phyloP scores from a whole-genome alignment of 2,888 invertebrate species.

The Ephialtes manifestator region DNA sequence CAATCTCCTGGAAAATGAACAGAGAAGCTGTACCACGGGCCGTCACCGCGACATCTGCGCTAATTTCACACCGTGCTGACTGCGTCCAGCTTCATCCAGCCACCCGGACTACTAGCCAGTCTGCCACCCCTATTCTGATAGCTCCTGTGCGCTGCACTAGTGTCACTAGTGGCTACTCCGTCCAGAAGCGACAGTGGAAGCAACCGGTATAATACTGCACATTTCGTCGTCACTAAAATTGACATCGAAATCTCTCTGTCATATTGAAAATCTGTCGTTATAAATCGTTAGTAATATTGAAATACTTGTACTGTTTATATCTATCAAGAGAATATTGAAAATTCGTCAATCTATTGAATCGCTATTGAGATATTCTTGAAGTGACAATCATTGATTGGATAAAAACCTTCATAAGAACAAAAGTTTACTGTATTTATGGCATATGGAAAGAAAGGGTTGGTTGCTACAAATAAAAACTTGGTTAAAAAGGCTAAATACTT shows the following conservation, averaged over 20 bases:
- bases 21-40: constrained; percentile 81
- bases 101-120: constrained; percentile 53
- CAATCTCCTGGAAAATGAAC: constrained; percentile 86
- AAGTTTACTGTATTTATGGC: too few species aligned
- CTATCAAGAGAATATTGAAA: neutral
- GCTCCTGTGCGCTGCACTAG: constrained; percentile 49
- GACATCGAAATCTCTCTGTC: neutral
- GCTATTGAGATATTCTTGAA: neutral
- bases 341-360: neutral
- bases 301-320: neutral
- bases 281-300: neutral
- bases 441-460: too few species aligned
- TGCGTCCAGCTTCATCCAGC: constrained; percentile 74
- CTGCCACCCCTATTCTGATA: constrained; percentile 65
- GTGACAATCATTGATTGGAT: neutral
- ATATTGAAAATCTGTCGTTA: neutral
- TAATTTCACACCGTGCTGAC: constrained; percentile 85
- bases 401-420: too few species aligned
- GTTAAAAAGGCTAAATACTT: too few species aligned
- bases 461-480: too few species aligned
- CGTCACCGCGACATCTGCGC: constrained; percentile 85
- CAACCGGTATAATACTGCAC: constrained; percentile 32
- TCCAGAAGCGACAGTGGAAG: constrained; percentile 35
- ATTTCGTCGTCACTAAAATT: constrained; percentile 30
- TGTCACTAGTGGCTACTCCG: constrained; percentile 29